Evolutionary conservation across 2,113 vertebrate genomes (phyloP), one percentile per base, ranked within the genome.

Genomic region (Perca schrenkii): DNA sequence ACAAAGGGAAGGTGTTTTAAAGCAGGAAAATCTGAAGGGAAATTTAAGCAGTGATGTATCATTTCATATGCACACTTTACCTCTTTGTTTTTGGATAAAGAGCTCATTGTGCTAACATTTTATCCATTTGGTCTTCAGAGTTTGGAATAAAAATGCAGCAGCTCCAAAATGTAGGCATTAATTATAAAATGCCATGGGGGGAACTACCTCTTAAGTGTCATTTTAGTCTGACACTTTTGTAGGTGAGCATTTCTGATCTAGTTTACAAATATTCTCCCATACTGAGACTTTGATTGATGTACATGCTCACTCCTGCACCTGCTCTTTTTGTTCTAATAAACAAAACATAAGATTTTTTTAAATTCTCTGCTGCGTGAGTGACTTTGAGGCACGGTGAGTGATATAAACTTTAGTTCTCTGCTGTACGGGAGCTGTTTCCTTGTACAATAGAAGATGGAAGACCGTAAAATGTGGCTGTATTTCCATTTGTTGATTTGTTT

Each of bases 61-160:
- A 56, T 40, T 76, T 74, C 16, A 62, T 62, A 36, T 73, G 43
- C 82, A 79, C 46, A 63, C 69, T 69, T 49, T 66, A 53, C 17
- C n/a, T 46, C 65, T 77, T 76, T 88, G 65, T 85, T 85, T 80
- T 77, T 57, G 77, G 62, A 77, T 74, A 36, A 77, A 83, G 76
- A 64, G 66, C 54, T 79, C 49, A 63, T 22, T 19, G 66, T 52
- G 36, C 36, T 52, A 60, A 76, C n/a, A 52, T 74, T 77, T 65
- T 31, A 71, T 80, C 50, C 53, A 77, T 65, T 73, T 67, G 64
- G 28, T 80, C 17, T 43, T 56, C 47, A 57, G 70, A 46, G 80
- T 79, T 79, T 47, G 2, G 19, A 57, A 80, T 68, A 64, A 58
- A 46, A 68, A 74, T 54, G 56, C 76, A 74, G 57, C 63, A 64